phyloP scores from a whole-genome alignment of 2,888 invertebrate genomes.

The Pseudeuparius sepicola region DNA sequence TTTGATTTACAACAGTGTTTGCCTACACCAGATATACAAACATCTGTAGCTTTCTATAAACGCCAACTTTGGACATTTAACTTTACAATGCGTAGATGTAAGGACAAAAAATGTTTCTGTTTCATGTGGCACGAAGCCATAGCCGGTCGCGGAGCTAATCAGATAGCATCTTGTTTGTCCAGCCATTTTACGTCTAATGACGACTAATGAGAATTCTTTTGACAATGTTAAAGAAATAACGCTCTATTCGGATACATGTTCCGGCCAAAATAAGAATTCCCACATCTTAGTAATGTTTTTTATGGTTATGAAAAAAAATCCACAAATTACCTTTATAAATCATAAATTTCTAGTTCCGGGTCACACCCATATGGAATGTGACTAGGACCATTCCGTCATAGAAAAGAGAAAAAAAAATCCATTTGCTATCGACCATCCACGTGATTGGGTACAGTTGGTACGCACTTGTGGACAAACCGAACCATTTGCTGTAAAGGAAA shows the following conservation, averaged over 20 bases:
- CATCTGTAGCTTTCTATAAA: constrained; percentile 26
- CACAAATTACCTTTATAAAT: neutral
- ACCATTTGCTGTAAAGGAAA: constrained; percentile 12
- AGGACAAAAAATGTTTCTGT: constrained; percentile 8
- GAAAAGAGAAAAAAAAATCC: constrained; percentile 8
- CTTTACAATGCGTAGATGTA: too few species aligned
- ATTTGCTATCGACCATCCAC: constrained; percentile 8
- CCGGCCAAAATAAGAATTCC: constrained; percentile 8
- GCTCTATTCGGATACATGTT: constrained; percentile 3
- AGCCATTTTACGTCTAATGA: constrained; percentile 11
- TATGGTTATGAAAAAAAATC: neutral
- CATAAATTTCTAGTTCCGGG: constrained; percentile 1
- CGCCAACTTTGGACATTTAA: too few species aligned
- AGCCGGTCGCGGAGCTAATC: constrained; percentile 24
- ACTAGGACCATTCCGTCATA: constrained; percentile 7
- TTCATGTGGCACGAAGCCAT: constrained; percentile 29
- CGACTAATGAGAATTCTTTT: too few species aligned
- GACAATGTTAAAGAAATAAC: constrained; percentile 5
- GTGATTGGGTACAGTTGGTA: constrained; percentile 6
- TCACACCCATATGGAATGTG: constrained; percentile 14
- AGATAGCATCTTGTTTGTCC: constrained; percentile 24
- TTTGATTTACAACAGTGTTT: constrained; percentile 25
- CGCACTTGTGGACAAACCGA: neutral
- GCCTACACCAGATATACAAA: constrained; percentile 26
- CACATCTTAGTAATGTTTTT: constrained; percentile 4